Evolutionary conservation across 1,140 invertebrate species (phyloP).

Genomic region (Drosophila funebris): DNA sequence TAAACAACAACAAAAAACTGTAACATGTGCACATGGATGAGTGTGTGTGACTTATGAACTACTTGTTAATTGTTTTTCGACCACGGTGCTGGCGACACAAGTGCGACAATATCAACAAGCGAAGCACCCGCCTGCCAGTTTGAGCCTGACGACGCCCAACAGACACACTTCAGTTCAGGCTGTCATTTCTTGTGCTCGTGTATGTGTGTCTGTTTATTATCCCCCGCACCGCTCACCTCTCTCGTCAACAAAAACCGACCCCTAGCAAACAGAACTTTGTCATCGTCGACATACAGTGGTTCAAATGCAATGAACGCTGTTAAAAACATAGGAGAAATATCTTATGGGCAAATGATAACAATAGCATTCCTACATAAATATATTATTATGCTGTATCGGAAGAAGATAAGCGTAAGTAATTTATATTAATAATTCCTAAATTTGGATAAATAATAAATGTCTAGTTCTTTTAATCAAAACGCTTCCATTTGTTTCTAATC

Average conservation of each 20-base stretch:
- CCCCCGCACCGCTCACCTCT: constrained; percentile 47
- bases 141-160: constrained; percentile 65
- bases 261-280: constrained; percentile 53
- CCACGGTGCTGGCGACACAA: constrained; percentile 54
- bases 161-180: constrained; percentile 70
- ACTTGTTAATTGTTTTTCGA: constrained; percentile 1
- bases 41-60: background rate
- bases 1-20: background rate
- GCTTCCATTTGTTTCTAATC: no score
- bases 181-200: constrained; percentile 56
- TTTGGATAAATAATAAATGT: no score
- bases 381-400: no score
- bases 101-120: constrained; percentile 78
- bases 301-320: background rate
- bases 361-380: no score
- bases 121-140: constrained; percentile 35
- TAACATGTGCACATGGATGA: no score
- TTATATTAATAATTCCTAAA: no score
- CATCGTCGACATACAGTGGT: constrained; percentile 29
- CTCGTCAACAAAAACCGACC: constrained; percentile 11
- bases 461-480: no score
- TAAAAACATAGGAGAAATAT: background rate
- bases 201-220: constrained; percentile 71
- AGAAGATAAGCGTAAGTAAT: no score
- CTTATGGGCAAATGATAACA: no score